These are phyloP conservation scores for Apodemus agrarius DNA, from an alignment of 2,797 vertebrate species.

Conservation along the genomic window DNA sequence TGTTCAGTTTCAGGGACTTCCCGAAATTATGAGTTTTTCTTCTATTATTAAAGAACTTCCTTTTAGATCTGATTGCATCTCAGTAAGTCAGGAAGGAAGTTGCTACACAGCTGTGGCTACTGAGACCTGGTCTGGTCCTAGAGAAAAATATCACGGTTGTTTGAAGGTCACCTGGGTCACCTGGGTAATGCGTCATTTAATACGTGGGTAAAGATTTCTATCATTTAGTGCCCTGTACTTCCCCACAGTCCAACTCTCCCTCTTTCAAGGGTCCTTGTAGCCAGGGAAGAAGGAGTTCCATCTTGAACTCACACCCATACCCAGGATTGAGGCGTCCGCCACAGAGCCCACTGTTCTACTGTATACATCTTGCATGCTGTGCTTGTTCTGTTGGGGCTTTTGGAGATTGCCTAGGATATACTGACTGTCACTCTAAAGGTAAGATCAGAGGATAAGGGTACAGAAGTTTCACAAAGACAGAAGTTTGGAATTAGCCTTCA, in stretches of 20 bases:
- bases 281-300: rapidly evolving
- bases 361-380: neutral
- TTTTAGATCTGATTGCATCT: neutral
- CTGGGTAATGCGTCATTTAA: too few relatives aligned
- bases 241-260: rapidly evolving
- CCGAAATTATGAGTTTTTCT: neutral
- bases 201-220: neutral
- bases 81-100: neutral
- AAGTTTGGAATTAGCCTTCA: neutral
- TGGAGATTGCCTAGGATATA: too few relatives aligned
- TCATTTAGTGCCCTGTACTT: neutral
- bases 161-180: neutral
- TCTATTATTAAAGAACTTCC: neutral
- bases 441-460: neutral
- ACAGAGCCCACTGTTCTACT: too few relatives aligned
- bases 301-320: neutral
- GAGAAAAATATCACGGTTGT: neutral
- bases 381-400: neutral
- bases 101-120: neutral
- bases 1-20: neutral
- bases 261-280: neutral
- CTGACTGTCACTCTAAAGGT: neutral
- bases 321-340: neutral
- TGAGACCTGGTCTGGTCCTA: neutral
- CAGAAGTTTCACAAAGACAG: neutral